phyloP scores from a whole-genome alignment of 1,140 invertebrate genomes.

The Cryptotermes secundus region DNA sequence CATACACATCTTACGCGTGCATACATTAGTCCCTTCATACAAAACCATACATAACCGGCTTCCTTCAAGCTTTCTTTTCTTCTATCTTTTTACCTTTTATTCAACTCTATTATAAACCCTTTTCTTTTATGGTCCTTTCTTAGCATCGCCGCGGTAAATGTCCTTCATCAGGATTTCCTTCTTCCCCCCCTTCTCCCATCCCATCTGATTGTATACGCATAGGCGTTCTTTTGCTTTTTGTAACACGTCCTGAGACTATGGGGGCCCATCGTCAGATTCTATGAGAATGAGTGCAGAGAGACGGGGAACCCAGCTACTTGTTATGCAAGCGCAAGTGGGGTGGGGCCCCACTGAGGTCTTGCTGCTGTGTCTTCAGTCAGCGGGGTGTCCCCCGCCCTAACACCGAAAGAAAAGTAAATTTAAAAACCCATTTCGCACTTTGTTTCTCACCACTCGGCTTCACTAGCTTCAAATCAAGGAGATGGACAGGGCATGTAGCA shows the following conservation, averaged over 20 bases:
- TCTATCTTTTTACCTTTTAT: background rate
- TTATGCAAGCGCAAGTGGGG: background rate
- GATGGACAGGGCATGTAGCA: no score
- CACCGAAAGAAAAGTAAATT: background rate
- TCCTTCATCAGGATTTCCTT: constrained; percentile 1
- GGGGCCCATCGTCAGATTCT: background rate
- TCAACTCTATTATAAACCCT: constrained; percentile 2
- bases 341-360: background rate
- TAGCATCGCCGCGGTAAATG: background rate
- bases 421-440: background rate
- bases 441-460: background rate
- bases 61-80: background rate
- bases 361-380: background rate
- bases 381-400: background rate
- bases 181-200: background rate
- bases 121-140: constrained; percentile 9
- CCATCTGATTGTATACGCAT: background rate
- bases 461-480: no score
- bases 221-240: constrained; percentile 16
- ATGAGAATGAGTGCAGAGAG: background rate
- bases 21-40: constrained; percentile 9
- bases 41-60: constrained; percentile 5
- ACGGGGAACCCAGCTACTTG: background rate
- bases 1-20: background rate
- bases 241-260: constrained; percentile 1